phyloP scores from a whole-genome alignment of 1,140 invertebrate genomes.

The Samia ricini region DNA sequence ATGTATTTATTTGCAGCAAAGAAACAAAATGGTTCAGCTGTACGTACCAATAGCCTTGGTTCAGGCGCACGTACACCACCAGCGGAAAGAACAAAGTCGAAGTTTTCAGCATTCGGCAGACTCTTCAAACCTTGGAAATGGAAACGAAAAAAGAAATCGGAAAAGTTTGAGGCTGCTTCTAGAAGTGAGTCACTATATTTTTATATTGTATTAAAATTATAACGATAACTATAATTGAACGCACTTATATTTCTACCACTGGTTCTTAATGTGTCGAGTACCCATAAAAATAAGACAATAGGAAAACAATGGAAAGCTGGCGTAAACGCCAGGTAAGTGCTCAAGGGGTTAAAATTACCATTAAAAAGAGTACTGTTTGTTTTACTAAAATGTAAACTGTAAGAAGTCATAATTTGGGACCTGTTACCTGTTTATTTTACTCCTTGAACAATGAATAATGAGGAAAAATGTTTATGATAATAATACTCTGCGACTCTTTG shows the following conservation, averaged over 20 bases:
- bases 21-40: slow-evolving; percentile 94
- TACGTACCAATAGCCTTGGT: slow-evolving; percentile 91
- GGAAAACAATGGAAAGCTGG: no score
- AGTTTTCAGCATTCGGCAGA: slow-evolving; percentile 94
- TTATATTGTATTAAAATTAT: not conserved
- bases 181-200: slow-evolving; percentile 87
- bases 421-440: not conserved
- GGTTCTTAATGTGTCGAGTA: no score
- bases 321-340: no score
- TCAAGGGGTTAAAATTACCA: no score
- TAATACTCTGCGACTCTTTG: not conserved
- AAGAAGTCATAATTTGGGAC: not conserved
- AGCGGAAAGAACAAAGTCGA: slow-evolving; percentile 91
- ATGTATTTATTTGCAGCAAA: slow-evolving; percentile 86
- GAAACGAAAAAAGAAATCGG: slow-evolving; percentile 99
- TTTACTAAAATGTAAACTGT: no score
- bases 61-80: slow-evolving; percentile 87
- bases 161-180: slow-evolving; percentile 97
- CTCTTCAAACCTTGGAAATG: slow-evolving; percentile 99
- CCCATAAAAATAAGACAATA: no score
- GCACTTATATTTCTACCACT: no score
- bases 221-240: no score
- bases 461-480: not conserved
- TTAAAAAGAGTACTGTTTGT: no score
- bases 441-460: not conserved